Conservation (phyloP, 2,888 invertebrate genomes). For the Acrobasis consociella region DNA sequence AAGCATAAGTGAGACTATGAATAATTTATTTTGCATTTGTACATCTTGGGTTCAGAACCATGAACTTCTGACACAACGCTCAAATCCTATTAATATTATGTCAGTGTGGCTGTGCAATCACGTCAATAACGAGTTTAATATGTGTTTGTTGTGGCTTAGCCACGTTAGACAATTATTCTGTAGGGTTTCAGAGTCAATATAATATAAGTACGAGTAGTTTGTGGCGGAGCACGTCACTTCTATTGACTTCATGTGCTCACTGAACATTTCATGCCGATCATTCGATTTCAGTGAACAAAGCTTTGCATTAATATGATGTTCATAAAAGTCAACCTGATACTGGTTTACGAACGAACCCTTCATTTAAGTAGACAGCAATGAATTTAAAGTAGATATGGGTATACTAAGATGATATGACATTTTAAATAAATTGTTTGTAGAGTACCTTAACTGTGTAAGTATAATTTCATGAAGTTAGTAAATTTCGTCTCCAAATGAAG, state of each 20-base stretch:
- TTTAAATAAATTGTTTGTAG: neutral
- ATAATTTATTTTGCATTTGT: constrained; percentile 3
- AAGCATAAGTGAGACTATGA: constrained; percentile 2
- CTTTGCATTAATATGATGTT: constrained; percentile 39
- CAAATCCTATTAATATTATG: constrained; percentile 12
- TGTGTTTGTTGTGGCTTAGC: constrained; percentile 10
- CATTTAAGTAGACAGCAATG: neutral
- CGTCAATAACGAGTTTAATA: neutral
- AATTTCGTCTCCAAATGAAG: neutral
- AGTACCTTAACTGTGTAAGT: neutral
- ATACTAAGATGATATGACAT: neutral
- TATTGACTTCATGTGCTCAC: constrained; percentile 46
- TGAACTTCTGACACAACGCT: neutral
- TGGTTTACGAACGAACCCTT: neutral
- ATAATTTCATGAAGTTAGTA: neutral
- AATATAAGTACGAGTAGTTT: constrained; percentile 32
- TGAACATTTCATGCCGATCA: constrained; percentile 57
- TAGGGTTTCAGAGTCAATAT: constrained; percentile 38
- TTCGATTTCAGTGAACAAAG: constrained; percentile 53
- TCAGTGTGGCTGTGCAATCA: constrained; percentile 10
- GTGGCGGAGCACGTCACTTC: constrained; percentile 41
- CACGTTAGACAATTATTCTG: constrained; percentile 29
- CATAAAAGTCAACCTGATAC: constrained; percentile 20
- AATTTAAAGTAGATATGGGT: neutral
- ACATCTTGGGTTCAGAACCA: neutral